Conservation (phyloP, 2,797 vertebrate species). For the Acanthopagrus latus region DNA sequence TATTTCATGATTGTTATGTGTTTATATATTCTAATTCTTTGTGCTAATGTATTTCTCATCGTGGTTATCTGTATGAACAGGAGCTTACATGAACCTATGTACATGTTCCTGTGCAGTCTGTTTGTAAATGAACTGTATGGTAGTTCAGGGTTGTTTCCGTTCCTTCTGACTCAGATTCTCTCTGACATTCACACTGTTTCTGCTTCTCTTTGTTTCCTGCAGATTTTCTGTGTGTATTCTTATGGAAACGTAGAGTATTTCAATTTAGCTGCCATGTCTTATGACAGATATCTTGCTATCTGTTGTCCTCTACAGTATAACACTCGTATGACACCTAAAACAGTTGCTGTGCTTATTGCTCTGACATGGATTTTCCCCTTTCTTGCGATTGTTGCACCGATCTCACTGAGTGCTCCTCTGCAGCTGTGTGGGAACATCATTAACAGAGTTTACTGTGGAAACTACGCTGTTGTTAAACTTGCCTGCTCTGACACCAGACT, state of each 20-base stretch:
- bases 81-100: too few species aligned
- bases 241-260: slow-evolving; percentile 29
- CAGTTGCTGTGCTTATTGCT: neutral
- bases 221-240: slow-evolving; percentile 28
- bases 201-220: slow-evolving; percentile 13
- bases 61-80: too few species aligned
- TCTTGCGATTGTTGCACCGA: rapidly evolving
- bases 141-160: too few species aligned
- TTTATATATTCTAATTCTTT: too few species aligned
- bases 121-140: too few species aligned
- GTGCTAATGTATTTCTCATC: too few species aligned
- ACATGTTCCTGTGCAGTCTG: too few species aligned
- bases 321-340: slow-evolving; percentile 8
- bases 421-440: slow-evolving; percentile 21
- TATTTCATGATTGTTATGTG: too few species aligned
- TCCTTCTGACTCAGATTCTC: too few species aligned
- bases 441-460: neutral
- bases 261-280: slow-evolving; percentile 40
- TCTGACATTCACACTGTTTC: too few species aligned
- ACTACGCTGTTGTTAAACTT: slow-evolving; percentile 30
- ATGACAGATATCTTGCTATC: slow-evolving; percentile 54
- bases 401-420: neutral
- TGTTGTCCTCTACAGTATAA: slow-evolving; percentile 42
- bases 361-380: slow-evolving; percentile 4
- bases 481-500: slow-evolving; percentile 15